Evolutionary conservation across 2,888 invertebrate species (phyloP), one percentile per base, ranked within the genome.

Genomic region (Ectobius pallidus): DNA sequence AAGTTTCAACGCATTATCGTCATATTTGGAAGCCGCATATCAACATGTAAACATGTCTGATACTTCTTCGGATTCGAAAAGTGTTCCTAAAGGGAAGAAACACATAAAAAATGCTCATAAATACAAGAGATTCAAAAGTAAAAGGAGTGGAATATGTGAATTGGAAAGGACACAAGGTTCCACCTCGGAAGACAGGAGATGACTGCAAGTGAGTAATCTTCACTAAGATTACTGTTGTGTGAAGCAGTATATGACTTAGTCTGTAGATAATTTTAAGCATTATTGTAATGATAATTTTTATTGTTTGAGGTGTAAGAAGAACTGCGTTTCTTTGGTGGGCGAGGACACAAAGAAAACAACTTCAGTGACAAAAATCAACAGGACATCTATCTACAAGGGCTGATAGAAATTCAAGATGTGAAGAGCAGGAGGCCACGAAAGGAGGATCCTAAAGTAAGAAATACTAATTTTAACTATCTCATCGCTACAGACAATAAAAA

Each of bases 381-480:
- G 14, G 39, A 39, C 39, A 39, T 39, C 39, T 39, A 52, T 20
- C 22, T 52, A 20, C 52, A 20, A 52, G 52, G 20, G 20, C 52
- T 52, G 52, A 52, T 52, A 20, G 52, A 52, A 52, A 20, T 11
- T 52, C 52, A 52, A 52, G 52, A 52, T 20, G 52, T 20, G 20
- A 4, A 52, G 11, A 39, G 39, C 39, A 39, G 39, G 14, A 39
- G 39, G 14, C 39, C 39, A 14, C 14, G 39, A 39, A 52, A 52
- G 52, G 52, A 52, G 22, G 22, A 52, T 52, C 52, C 7, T 52
- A 52, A 52, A 52, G 52, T 52, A 52, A 52, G 52, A 52, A 52
- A 52, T 52, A 52, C 2, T 18, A 52, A 52, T 20, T 20, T 20
- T 11, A 52, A 52, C 22, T 52, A 52, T 20, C 22, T 52, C 52